Evolutionary conservation across 2,888 invertebrate species (phyloP), one percentile per base, ranked within the genome.

Genomic region (Alentia gelatinosa): DNA sequence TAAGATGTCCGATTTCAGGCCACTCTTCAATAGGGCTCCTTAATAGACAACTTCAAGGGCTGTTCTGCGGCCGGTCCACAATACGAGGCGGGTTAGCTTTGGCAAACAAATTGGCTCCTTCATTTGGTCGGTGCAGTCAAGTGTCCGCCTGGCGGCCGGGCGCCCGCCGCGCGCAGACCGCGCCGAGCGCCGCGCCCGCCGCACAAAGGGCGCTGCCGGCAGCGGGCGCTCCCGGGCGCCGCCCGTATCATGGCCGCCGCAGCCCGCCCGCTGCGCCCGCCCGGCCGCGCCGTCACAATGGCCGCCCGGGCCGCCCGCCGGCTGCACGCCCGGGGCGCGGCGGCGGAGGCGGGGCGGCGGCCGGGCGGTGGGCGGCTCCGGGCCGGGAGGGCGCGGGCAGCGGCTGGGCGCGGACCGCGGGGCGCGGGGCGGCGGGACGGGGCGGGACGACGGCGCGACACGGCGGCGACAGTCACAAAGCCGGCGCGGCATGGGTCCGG

Each of bases 81-180:
- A 83, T 83, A 39, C 3, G 83, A 35, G 33, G 19, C n/a, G 37
- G 83, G 19, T 5, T 39, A 35, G 83, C 83, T 4, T 30, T 35
- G 23, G 9, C 83, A 83, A 83, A 83, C 83, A 83, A 83, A 83
- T 83, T 83, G 83, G 83, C 83, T 83, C 35, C 83, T 83, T 83
- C 40, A 83, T 83, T 83, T 30, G 40, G 39, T 83, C 26, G 39
- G 83, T 83, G 39, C 83, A 83, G 39, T 83, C 83, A 83, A 83
- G 83, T 83, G 83, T 35, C 30, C 3, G 75, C 15, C 83, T 37
- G 83, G 39, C 1, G 39, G 33, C 39, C 1, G n/a, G 35, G 83
- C 7, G 83, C 37, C 23, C 26, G 40, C 83, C 0, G 23, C 39
- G 39, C 40, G 37, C 83, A 56, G 56, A 23, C 33, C 83, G 83